Conservation (phyloP, 2,888 invertebrate genomes). For the Petrolisthes cinctipes region DNA sequence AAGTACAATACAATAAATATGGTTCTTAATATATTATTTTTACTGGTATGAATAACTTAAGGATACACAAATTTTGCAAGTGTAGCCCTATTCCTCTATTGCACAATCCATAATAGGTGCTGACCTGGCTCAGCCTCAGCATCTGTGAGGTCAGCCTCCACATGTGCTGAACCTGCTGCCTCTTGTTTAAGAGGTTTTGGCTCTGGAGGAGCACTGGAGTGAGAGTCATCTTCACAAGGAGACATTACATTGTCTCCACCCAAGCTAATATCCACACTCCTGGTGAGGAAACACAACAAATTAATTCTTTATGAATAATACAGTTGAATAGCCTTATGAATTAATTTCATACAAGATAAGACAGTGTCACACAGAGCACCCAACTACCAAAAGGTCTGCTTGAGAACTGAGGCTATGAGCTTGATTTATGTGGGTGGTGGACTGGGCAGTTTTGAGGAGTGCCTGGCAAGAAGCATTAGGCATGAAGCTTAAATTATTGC, state of each 20-base stretch:
- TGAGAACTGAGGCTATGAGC: background rate
- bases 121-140: conserved; percentile 55
- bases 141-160: conserved; percentile 55
- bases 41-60: no score
- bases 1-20: background rate
- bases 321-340: background rate
- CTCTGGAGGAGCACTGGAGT: conserved; percentile 44
- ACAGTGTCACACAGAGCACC: background rate
- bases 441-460: no score
- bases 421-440: no score
- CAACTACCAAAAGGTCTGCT: background rate
- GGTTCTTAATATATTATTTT: no score
- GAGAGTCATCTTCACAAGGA: conserved; percentile 56
- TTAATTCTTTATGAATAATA: background rate
- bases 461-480: no score
- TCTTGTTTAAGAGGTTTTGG: background rate
- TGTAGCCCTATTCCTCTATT: no score
- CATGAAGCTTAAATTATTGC: no score
- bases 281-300: conserved; percentile 12
- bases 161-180: conserved; percentile 19
- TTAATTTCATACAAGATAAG: background rate
- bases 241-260: conserved; percentile 49
- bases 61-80: no score
- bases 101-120: background rate
- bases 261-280: conserved; percentile 56